Conservation (phyloP, 1,140 invertebrate species). For the Araneus ventricosus region DNA sequence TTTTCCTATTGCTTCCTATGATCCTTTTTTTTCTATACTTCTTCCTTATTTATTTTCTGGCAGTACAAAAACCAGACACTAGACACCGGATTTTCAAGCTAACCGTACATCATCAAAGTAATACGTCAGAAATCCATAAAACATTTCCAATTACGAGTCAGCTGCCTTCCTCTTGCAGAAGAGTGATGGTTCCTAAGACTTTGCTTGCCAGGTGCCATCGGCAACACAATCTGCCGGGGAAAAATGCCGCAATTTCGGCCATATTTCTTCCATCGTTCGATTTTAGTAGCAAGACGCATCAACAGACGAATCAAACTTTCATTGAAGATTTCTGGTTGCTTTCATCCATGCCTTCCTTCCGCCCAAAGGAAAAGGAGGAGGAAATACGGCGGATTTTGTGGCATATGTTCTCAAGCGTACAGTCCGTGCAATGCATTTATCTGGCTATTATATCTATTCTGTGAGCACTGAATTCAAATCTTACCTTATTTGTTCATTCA, state of each 20-base stretch:
- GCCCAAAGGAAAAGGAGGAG: conserved; percentile 11
- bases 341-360: conserved; percentile 50
- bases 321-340: conserved; percentile 67
- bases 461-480: conserved; percentile 33
- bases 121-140: conserved; percentile 74
- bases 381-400: conserved; percentile 27
- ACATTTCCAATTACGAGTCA: conserved; percentile 74
- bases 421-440: conserved; percentile 45
- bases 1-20: not conserved
- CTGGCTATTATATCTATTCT: conserved; percentile 36
- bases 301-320: conserved; percentile 67
- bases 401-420: conserved; percentile 34
- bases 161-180: conserved; percentile 54
- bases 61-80: conserved; percentile 45
- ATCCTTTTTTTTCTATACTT: not conserved
- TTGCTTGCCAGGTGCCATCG: conserved; percentile 67
- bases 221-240: conserved; percentile 72
- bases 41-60: not conserved
- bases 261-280: conserved; percentile 72
- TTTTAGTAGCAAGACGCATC: conserved; percentile 66
- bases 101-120: conserved; percentile 72
- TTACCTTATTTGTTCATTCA: conserved; percentile 34
- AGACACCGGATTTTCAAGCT: conserved; percentile 51
- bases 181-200: conserved; percentile 69
- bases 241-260: conserved; percentile 70